Percentiles rank a stretch among this genome's conserved stretches.
Evolutionary conservation across 2,113 vertebrate genomes (phyloP).

Genomic region (Pygoscelis adeliae): DNA sequence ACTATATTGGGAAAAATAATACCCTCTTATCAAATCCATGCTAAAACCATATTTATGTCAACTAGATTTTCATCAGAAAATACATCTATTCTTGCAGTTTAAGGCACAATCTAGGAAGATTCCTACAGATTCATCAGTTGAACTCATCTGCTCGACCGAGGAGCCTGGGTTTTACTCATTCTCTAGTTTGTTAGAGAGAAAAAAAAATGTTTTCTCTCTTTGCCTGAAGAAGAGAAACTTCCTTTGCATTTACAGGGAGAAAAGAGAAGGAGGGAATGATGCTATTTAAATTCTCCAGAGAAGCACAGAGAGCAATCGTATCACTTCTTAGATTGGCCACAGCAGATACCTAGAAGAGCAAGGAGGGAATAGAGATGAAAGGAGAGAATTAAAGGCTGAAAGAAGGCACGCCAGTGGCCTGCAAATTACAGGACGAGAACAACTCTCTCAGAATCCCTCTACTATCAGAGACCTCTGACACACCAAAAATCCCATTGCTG

Average conservation of each 20-base stretch:
- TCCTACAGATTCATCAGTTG: not conserved
- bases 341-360: not conserved
- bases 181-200: not conserved
- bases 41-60: not conserved
- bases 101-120: not conserved
- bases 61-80: not conserved
- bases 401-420: not conserved
- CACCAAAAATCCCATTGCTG: not conserved
- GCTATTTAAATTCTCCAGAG: constrained; percentile 5
- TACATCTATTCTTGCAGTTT: not conserved
- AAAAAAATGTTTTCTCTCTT: not conserved
- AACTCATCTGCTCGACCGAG: accelerated
- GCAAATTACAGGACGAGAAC: not conserved
- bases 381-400: not conserved
- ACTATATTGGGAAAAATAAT: not conserved
- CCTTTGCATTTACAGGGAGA: not conserved
- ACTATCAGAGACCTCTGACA: not conserved
- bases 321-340: not conserved
- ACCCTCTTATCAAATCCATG: not conserved
- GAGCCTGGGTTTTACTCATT: not conserved
- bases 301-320: not conserved
- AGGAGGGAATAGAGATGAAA: not conserved
- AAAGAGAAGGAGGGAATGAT: not conserved
- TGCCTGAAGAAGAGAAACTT: not conserved
- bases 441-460: not conserved